These are phyloP conservation scores for Picus viridis DNA, from an alignment of 2,797 vertebrate species.

Conservation along the genomic window DNA sequence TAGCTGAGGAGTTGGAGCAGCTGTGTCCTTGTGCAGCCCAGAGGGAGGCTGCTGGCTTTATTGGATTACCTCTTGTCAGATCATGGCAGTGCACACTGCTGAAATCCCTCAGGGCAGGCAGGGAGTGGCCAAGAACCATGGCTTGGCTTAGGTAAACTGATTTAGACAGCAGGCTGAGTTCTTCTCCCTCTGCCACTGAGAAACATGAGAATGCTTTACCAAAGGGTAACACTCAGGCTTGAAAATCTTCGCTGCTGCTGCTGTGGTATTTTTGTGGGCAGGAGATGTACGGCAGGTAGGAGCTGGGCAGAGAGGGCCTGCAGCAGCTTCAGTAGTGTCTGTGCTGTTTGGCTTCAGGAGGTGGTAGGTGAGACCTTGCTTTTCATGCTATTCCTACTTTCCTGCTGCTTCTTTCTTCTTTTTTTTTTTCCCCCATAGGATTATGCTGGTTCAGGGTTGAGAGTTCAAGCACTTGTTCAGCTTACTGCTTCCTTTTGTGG, in stretches of 20 bases:
- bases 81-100: conserved; percentile 33
- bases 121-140: background rate
- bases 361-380: background rate
- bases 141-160: conserved; percentile 63
- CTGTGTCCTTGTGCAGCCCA: conserved; percentile 44
- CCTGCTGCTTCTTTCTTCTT: background rate
- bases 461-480: background rate
- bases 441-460: background rate
- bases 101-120: conserved; percentile 39
- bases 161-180: background rate
- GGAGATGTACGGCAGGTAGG: background rate
- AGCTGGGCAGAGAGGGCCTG: background rate
- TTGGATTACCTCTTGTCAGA: conserved; percentile 63
- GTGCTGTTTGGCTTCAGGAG: background rate
- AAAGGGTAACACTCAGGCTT: rapidly evolving
- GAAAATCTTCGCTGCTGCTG: rapidly evolving
- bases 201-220: background rate
- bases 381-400: background rate
- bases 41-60: conserved; percentile 24
- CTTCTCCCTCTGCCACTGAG: background rate
- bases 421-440: background rate
- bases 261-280: background rate
- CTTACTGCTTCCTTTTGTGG: background rate
- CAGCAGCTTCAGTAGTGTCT: background rate
- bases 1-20: conserved; percentile 47